Evolutionary conservation across 2,888 invertebrate species (phyloP), one percentile per base, ranked within the genome.

Genomic region (Punctoribates punctum): DNA sequence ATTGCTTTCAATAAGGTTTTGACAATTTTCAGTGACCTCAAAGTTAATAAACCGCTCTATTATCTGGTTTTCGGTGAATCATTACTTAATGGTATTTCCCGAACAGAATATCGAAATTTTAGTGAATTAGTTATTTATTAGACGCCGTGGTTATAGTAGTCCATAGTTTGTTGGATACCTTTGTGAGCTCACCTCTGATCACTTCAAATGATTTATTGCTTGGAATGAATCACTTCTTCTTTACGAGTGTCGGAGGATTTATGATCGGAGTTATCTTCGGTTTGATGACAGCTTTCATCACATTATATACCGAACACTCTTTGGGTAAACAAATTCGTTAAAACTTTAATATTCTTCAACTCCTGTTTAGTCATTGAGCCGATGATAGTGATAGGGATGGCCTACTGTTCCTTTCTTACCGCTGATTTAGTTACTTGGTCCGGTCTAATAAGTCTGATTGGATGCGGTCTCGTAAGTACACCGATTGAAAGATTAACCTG

Each of bases 1-100:
- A 5, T 23, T 23, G 20, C 13, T 23, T 57, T 57, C 2, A 23
- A 60, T 15, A 75, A 85, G 85, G 86, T 86, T 5, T 79, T 86
- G 78, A 86, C 86, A 48, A 86, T 87, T 73, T 87, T 87, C 80
- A 85, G 85, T 81, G 86, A 87, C 80, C 82, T 88, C 23, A 87
- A 87, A 27, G 87, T 88, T 60, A 87, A 88, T 81, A 85, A 86
- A 79, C 85, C 85, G 80, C 82, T 88, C 25, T 88, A 88, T 80
- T 88, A 87, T 80, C 83, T 88, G 77, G 87, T 88, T 13, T 88
- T 88, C 81, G 88, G 88, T 42, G 88, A 88, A 81, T 87, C 86
- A 0, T 82, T 88, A 13, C 83, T 88, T 17, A 88, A 88, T 80
- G 87, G 86, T 86, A 81, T 80, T 67, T 3, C 29, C 27, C 20